These are phyloP conservation scores for Dinothrombium tinctorium DNA, from an alignment of 1,140 invertebrate genomes.

Conservation along the genomic window DNA sequence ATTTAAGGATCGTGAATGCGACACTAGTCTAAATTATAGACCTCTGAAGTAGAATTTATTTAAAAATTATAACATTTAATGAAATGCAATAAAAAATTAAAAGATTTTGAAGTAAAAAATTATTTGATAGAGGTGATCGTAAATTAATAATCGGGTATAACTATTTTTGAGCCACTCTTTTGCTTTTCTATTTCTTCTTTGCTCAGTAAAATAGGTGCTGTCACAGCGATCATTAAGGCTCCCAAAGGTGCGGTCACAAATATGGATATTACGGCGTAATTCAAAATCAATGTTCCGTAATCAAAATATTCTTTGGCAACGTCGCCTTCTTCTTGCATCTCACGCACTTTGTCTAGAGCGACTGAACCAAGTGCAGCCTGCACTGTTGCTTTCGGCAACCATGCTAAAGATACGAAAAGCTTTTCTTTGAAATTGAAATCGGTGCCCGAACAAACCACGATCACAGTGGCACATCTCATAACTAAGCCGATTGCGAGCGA, in stretches of 20 bases:
- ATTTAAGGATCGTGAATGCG: too few relatives aligned
- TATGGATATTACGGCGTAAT: conserved; percentile 56
- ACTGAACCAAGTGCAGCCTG: conserved; percentile 60
- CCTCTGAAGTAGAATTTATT: too few relatives aligned
- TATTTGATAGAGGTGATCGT: too few relatives aligned
- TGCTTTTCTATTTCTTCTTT: too few relatives aligned
- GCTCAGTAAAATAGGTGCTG: conserved; percentile 14
- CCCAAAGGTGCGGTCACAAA: conserved; percentile 69
- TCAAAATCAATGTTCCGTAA: conserved; percentile 24
- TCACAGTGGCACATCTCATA: conserved; percentile 31
- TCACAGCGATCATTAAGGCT: conserved; percentile 57
- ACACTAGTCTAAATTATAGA: too few relatives aligned
- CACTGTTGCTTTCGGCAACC: conserved; percentile 82
- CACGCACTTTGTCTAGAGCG: conserved; percentile 37
- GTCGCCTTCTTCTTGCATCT: conserved; percentile 8
- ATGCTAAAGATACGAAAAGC: conserved; percentile 60
- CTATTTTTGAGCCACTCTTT: too few relatives aligned
- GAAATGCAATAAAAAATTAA: too few relatives aligned
- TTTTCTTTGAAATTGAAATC: conserved; percentile 60
- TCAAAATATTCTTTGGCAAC: too few relatives aligned
- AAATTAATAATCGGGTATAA: too few relatives aligned
- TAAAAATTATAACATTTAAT: too few relatives aligned
- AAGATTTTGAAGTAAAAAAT: too few relatives aligned
- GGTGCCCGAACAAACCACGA: conserved; percentile 30
- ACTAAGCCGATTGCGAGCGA: conserved; percentile 27